A percentile compares a stretch with the other conserved stretches of the same genome.
phyloP scores from a whole-genome alignment of 2,888 invertebrate genomes.

The Emmelina monodactyla region DNA sequence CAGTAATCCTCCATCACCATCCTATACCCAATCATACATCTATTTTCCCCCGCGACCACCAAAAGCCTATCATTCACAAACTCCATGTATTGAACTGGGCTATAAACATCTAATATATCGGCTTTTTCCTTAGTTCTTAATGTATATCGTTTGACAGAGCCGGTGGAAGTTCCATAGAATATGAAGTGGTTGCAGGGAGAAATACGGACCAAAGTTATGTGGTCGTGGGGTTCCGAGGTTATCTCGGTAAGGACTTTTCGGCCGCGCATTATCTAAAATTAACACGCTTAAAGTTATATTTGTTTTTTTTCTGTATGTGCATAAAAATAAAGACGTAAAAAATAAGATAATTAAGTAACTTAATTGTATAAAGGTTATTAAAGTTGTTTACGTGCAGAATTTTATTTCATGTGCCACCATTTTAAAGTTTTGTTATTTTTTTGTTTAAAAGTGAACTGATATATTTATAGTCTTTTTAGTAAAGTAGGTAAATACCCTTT shows the following conservation, averaged over 20 bases:
- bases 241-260: conserved; percentile 50
- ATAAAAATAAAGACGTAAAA: too few relatives aligned
- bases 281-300: not conserved
- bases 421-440: too few relatives aligned
- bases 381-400: too few relatives aligned
- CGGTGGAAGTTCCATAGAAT: conserved; percentile 52
- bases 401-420: too few relatives aligned
- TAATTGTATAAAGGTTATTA: too few relatives aligned
- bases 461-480: too few relatives aligned
- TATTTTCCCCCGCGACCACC: conserved; percentile 46
- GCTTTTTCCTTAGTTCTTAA: conserved; percentile 34
- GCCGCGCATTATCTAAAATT: conserved; percentile 47
- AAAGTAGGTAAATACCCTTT: too few relatives aligned
- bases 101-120: conserved; percentile 44
- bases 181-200: conserved; percentile 59
- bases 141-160: conserved; percentile 46
- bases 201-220: conserved; percentile 50
- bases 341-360: too few relatives aligned
- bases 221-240: conserved; percentile 39
- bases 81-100: conserved; percentile 44
- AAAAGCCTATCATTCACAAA: conserved; percentile 37
- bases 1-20: conserved; percentile 28
- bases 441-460: too few relatives aligned
- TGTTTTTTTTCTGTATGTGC: not conserved
- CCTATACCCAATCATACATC: conserved; percentile 47